Percentiles rank a stretch among this genome's conserved stretches.
phyloP scores from a whole-genome alignment of 2,888 invertebrate genomes.

The Phymatocera aterrima region DNA sequence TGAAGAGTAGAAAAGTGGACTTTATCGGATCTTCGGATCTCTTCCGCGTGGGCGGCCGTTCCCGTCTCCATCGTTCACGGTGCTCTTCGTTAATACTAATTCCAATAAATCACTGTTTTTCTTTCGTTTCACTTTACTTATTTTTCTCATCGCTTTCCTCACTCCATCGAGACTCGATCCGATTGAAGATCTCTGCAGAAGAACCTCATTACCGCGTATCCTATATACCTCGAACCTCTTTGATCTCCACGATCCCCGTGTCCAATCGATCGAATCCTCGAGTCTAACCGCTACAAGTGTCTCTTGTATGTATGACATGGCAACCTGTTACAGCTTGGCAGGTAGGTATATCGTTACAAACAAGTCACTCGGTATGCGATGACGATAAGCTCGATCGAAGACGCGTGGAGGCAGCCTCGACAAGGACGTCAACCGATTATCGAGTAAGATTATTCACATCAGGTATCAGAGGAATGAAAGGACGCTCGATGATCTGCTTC shows the following conservation, averaged over 20 bases:
- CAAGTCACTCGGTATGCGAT: slow-evolving; percentile 41
- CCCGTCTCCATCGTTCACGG: slow-evolving; percentile 10
- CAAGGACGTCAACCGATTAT: background rate
- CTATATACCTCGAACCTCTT: background rate
- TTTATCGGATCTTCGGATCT: slow-evolving; percentile 27
- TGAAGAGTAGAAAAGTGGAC: background rate
- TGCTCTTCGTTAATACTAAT: slow-evolving; percentile 40
- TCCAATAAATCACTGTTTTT: slow-evolving; percentile 30
- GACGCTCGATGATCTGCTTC: too few relatives aligned
- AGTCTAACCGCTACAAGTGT: slow-evolving; percentile 29
- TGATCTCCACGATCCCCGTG: slow-evolving; percentile 20
- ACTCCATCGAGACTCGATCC: background rate
- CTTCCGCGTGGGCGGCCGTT: slow-evolving; percentile 37
- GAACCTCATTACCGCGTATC: slow-evolving; percentile 14
- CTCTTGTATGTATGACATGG: slow-evolving; percentile 21
- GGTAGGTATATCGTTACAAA: slow-evolving; percentile 33
- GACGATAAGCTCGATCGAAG: slow-evolving; percentile 32
- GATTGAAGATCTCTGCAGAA: background rate
- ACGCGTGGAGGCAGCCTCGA: slow-evolving; percentile 12
- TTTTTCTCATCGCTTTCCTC: background rate
- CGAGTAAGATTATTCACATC: too few relatives aligned
- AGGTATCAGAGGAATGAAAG: too few relatives aligned
- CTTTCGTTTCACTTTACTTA: background rate
- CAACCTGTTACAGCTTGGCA: slow-evolving; percentile 35
- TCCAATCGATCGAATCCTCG: slow-evolving; percentile 3